Base-by-base conservation (phyloP, 2,888 invertebrate genomes). In the Drosophila affinis region DNA sequence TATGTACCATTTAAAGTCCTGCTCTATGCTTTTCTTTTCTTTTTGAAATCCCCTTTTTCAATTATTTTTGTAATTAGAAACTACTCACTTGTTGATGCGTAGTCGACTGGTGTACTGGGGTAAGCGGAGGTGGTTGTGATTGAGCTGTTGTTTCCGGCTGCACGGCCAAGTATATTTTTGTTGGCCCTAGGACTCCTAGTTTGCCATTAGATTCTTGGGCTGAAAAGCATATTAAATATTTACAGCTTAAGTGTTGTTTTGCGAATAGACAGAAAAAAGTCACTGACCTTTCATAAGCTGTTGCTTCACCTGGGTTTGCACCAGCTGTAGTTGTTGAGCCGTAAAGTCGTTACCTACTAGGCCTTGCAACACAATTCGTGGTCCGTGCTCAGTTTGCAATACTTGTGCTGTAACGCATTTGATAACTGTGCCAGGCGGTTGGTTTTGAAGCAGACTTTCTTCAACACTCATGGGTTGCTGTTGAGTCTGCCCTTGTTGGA, bases 231-330 rank as follows among this genome's bases (percentile, higher is more conserved):
- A 12, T 17, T 2, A 21, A 24, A 10, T 17, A 6, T 32, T 17
- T 10, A 29, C 24, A 69, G 93, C 12, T 21, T 44, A 47, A 29
- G 9, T 14, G 14, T 51, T 29, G 1, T 2, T 24, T 24, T 39
- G 14, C 3, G 1, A 17, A 24, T 7, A 29, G 24, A 9, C 18
- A 29, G 2, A 27, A 12, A 3, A 21, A 21, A 21, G 12, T 18
- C 5, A 62, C 75, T 53, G 60, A 97, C 96, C 96, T 95, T 97
- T 97, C 57, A 97, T 93, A 58, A 97, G 92, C 90, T 97, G 97
- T 87, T 97, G 97, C 91, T 97, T 97, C 18, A 97, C 97, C 93
- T 97, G 97, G 79, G 97, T 96, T 87, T 97, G 97, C 0, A 97
- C 96, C 67, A 96, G 94, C 4, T 95, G 94, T 79, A 97, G 91